Base-by-base conservation (phyloP, 2,113 vertebrate species). In the Pedionomus torquatus region DNA sequence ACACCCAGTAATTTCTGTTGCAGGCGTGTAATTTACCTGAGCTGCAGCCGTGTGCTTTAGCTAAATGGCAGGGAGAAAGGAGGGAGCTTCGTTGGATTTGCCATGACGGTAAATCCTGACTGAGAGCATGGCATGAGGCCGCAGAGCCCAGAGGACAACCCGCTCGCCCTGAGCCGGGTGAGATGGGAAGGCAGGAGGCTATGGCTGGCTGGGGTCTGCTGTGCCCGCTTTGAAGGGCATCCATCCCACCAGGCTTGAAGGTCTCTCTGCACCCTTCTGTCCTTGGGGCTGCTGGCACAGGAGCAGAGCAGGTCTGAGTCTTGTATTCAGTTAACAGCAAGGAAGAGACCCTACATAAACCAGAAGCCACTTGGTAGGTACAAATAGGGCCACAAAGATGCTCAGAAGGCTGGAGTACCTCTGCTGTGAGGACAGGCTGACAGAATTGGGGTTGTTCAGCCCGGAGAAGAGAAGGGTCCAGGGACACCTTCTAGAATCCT, bases 141-240 rank as follows among this genome's bases (percentile, higher is more conserved):
- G 1, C 0, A 0, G 35, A 46, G 33, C 30, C 66, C 82, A 35
- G 63, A 1, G 0, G 41, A 54, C 1, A 3, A 0, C 0, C 2
- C 52, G 37, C 44, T n/a, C n/a, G n/a, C 49, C 58, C 49, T 2
- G 0, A 80, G 13, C 12, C 0, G 1, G 6, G 14, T 30, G 24
- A 0, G 0, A 21, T 0, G 2, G n/a, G 37, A 44, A 18, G 25
- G n/a, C 28, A 52, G 54, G 54, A 80, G 11, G 39, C 35, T 57
- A 55, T 1, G 4, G 39, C 64, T 64, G 61, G 25, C 25, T 0
- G 0, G 28, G 7, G 3, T 48, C 48, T 87, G 64, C 64, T 0
- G 0, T 28, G 37, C 13, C 39, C 1, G 0, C 11, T 57, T 43
- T n/a, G n/a, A 74, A 61, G 35, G 39, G 37, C 48, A 13, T 4